phyloP scores from a whole-genome alignment of 2,888 invertebrate species.

The Pseudococcus jackbeardsleyi region DNA sequence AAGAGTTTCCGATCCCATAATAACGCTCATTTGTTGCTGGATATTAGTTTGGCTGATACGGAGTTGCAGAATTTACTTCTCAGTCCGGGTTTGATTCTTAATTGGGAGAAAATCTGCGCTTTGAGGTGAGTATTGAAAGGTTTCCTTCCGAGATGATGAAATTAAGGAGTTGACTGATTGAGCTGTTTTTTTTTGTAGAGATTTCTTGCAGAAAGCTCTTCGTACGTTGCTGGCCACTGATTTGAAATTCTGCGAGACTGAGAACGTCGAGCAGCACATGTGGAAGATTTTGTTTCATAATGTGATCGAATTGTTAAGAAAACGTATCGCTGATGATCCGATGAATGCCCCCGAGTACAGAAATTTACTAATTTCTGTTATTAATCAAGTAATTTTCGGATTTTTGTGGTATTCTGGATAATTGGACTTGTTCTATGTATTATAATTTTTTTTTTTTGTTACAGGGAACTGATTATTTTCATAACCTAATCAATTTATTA shows the following conservation, averaged over 20 bases:
- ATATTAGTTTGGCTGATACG: conserved; percentile 79
- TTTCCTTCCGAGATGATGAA: background rate
- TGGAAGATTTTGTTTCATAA: conserved; percentile 93
- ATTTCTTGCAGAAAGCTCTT: conserved; percentile 79
- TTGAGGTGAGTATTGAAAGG: conserved; percentile 74
- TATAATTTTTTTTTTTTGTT: conserved; percentile 62
- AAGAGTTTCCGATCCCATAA: conserved; percentile 76
- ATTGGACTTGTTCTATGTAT: background rate
- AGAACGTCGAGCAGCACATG: conserved; percentile 89
- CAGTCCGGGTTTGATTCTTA: conserved; percentile 75
- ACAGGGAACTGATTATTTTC: conserved; percentile 81
- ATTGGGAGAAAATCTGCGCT: conserved; percentile 77
- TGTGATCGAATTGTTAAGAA: conserved; percentile 86
- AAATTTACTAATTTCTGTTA: conserved; percentile 56
- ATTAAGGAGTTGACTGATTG: background rate
- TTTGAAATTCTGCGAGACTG: conserved; percentile 87
- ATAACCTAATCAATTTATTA: conserved; percentile 79
- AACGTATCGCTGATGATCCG: conserved; percentile 69
- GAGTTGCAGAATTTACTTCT: conserved; percentile 78
- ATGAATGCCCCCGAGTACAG: conserved; percentile 34
- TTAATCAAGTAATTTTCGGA: conserved; percentile 47
- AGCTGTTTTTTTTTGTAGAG: conserved; percentile 67
- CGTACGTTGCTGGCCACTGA: conserved; percentile 80
- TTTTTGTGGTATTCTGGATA: background rate
- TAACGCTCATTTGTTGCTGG: conserved; percentile 76